Percentiles rank a stretch among this genome's conserved stretches.
These are phyloP conservation scores for Lampris megalopsis DNA, from an alignment of 2,113 vertebrate genomes.

Conservation along the genomic window DNA sequence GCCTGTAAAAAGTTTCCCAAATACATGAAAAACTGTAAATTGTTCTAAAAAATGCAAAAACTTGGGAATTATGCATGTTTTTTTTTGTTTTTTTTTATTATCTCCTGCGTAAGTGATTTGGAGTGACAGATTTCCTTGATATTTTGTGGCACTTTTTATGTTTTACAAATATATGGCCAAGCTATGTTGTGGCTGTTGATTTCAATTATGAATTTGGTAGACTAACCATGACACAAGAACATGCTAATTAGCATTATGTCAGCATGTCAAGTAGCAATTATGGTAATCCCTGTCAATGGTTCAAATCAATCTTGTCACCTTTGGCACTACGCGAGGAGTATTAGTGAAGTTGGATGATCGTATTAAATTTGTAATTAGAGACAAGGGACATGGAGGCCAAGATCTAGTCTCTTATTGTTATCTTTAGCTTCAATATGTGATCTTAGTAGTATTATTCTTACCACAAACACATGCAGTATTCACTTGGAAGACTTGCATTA, in stretches of 20 bases:
- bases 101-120: conserved; percentile 15
- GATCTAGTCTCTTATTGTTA: conserved; percentile 28
- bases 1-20: neutral
- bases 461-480: conserved; percentile 12
- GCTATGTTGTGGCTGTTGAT: conserved; percentile 43
- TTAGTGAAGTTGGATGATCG: conserved; percentile 33
- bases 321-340: conserved; percentile 12
- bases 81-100: neutral
- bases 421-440: conserved; percentile 7
- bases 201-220: conserved; percentile 38
- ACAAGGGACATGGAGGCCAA: conserved; percentile 8
- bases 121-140: conserved; percentile 30
- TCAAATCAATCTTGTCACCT: conserved; percentile 54
- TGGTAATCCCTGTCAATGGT: conserved; percentile 64
- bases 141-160: conserved; percentile 29
- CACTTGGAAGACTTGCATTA: neutral
- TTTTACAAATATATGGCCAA: conserved; percentile 26
- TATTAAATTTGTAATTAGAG: conserved; percentile 33
- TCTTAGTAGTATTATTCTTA: neutral
- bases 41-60: neutral
- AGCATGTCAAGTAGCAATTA: conserved; percentile 65
- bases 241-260: conserved; percentile 68
- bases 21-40: neutral
- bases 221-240: conserved; percentile 36
- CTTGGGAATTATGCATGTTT: no score